Base-by-base conservation (phyloP, 2,797 vertebrate species). In the Trematomus bernacchii region DNA sequence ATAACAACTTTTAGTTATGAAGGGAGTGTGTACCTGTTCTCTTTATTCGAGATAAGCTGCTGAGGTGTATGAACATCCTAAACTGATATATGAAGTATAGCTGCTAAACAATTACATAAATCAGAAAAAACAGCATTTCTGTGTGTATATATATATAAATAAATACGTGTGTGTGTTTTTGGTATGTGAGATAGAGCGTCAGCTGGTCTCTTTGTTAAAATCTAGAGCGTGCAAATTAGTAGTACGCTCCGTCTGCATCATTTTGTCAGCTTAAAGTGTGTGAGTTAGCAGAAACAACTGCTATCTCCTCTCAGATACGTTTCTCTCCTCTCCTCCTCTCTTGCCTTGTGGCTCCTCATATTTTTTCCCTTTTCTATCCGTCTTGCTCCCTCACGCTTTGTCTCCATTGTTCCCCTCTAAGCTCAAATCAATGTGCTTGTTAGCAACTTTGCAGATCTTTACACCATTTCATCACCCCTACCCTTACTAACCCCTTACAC, bases 351-450 rank as follows among this genome's bases (percentile, higher is more conserved):
- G 46, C 53, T 65, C 18, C n/a, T 46, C 13, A 51, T 51, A 46
- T 64, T 67, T 30, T 6, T 62, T 61, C 59, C 37, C 19, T 42
- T 78, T 30, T 77, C 63, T 51, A 33, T 69, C 19, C 47, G 33
- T 73, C 33, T 23, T 12, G 3, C 40, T 47, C 21, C 2, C 27
- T 27, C 16, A 37, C 12, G 58, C 55, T 60, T 27, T 68, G 9
- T 66, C 18, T 53, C 47, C 19, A 6, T 46, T 37, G 57, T 76
- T 85, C n/a, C 64, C 82, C 62, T 67, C 65, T 59, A 66, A 83
- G 72, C 69, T 82, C 66, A 85, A 84, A 89, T 89, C 83, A 85
- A 66, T 85, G 82, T 47, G 73, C 87, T 92, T 90, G 82, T 89
- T 87, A 89, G 80, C 68, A 71, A 81, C 80, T 81, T 90, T 60